Evolutionary conservation across 2,797 vertebrate genomes (phyloP), one percentile per base, ranked within the genome.

Genomic region (Karalla daura): DNA sequence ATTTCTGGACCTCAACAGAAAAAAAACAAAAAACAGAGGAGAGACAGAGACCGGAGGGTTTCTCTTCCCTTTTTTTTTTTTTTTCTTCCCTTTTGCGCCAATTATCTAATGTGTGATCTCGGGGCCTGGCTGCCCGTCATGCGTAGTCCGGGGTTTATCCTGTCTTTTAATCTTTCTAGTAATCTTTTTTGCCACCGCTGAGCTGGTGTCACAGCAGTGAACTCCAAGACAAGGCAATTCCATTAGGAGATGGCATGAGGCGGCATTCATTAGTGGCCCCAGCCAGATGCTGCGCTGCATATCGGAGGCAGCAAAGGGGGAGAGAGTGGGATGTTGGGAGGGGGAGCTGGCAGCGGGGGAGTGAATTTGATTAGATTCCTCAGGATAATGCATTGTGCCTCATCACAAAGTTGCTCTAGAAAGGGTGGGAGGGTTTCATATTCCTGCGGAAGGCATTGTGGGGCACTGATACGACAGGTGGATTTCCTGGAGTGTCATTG

Each of bases 71-170:
- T n/a, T n/a, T n/a, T 15, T 54, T 70, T 52, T 36, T 60, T 40
- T 35, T 15, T 54, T 70, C 49, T 35, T 14, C 51, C 68, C 49
- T 36, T 75, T 87, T 70, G 49, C 80, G 76, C 79, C 86, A 89
- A 90, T 91, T 90, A 89, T 86, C 88, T 85, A 84, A 87, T 89
- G 85, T 87, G 86, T 88, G 83, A 89, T 89, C 80, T 80, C 11
- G n/a, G 37, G 43, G 68, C 46, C 55, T 46, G 46, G 35, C 75
- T 79, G 84, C 51, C 76, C 51, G 72, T 86, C 84, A 78, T 61
- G 61, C 20, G 18, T 70, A 70, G 73, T 45, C 75, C 44, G 61
- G 59, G 64, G 45, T 84, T 81, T 76, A 65, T 86, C 80, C 74
- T 66, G 45, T 77, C 79, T 84, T 88, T 87, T 90, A 86, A 86